These are phyloP conservation scores for Chrysaora quinquecirrha DNA, from an alignment of 30 jellyfish, hydroid and myxozoan species.

Conservation along the genomic window DNA sequence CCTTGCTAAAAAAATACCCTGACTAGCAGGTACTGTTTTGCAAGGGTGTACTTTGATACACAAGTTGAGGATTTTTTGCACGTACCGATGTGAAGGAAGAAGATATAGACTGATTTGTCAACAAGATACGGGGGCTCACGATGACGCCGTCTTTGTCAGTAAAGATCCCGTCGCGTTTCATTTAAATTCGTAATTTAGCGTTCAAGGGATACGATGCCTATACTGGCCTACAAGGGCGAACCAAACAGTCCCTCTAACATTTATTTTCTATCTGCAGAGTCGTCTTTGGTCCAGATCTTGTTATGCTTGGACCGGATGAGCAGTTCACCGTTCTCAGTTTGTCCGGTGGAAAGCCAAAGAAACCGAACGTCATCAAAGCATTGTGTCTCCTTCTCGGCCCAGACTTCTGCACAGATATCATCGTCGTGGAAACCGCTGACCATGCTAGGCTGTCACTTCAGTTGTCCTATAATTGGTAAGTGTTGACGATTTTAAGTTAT, in stretches of 20 bases:
- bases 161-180: neutral
- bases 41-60: too few species aligned
- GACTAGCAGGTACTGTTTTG: too few species aligned
- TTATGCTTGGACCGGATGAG: constrained; percentile 98
- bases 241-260: too few species aligned
- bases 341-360: constrained; percentile 98
- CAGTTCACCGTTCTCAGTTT: constrained; percentile 92
- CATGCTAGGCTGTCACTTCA: constrained; percentile 95
- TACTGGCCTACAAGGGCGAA: too few species aligned
- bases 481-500: too few species aligned
- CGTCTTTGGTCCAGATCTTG: constrained; percentile 97
- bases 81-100: too few species aligned
- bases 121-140: too few species aligned
- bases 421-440: constrained; percentile 98
- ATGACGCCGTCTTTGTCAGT: neutral
- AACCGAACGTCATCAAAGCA: constrained; percentile 95
- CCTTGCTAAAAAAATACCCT: too few species aligned
- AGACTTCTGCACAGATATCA: constrained; percentile 95
- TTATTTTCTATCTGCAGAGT: constrained; percentile 64
- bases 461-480: constrained; percentile 96
- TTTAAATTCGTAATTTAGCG: too few species aligned
- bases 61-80: too few species aligned
- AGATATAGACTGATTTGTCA: too few species aligned
- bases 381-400: constrained; percentile 96
- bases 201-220: too few species aligned